Evolutionary conservation across 2,797 vertebrate genomes (phyloP).

Genomic region (Chaetophractus vellerosus): DNA sequence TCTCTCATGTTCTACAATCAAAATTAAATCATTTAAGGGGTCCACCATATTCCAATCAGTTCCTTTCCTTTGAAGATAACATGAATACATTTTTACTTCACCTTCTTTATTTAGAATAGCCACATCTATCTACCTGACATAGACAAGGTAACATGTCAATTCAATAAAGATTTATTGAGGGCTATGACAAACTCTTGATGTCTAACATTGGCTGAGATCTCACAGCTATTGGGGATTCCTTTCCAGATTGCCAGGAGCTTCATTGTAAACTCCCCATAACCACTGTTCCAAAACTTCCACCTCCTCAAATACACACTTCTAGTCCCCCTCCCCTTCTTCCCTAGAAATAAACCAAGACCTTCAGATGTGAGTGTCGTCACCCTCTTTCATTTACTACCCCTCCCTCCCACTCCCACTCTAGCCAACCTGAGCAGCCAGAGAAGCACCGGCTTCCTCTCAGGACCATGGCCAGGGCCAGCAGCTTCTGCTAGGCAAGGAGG

Average conservation of each 20-base stretch:
- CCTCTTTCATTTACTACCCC: background rate
- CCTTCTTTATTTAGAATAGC: background rate
- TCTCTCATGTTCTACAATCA: background rate
- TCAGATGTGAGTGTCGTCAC: background rate
- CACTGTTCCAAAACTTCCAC: background rate
- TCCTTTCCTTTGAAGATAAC: constrained; percentile 17
- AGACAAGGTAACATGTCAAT: background rate
- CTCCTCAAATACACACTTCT: background rate
- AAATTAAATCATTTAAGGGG: background rate
- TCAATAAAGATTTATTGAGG: background rate
- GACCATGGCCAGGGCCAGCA: constrained; percentile 5
- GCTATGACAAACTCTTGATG: background rate
- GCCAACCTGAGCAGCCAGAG: background rate
- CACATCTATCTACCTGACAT: background rate
- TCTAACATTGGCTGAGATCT: background rate
- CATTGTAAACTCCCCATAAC: background rate
- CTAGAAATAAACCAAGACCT: background rate
- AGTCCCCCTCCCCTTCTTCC: background rate
- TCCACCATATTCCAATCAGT: background rate
- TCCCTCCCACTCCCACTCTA: background rate
- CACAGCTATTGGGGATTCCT: background rate
- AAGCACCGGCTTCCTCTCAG: background rate
- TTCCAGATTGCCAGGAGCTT: background rate
- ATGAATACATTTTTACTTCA: constrained; percentile 12
- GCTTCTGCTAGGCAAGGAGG: fast-evolving